Conservation (phyloP, 2,113 vertebrate species). For the Paraplagusia blochii region DNA sequence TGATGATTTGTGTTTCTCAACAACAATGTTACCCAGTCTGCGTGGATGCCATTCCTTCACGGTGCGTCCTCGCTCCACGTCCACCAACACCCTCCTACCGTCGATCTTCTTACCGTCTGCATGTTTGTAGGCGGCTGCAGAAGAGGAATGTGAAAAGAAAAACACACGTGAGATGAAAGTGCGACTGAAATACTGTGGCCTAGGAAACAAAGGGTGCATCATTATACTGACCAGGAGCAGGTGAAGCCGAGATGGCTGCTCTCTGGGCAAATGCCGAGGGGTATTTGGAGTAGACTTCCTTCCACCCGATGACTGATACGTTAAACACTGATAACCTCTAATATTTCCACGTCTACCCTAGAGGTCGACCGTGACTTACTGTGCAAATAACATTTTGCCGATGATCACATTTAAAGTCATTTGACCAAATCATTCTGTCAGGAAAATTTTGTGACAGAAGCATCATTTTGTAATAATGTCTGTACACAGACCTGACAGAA, state of each 20-base stretch:
- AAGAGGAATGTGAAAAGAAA: constrained; percentile 53
- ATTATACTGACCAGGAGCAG: constrained; percentile 77
- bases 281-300: constrained; percentile 68
- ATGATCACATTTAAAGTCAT: not conserved
- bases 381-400: not conserved
- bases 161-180: constrained; percentile 15
- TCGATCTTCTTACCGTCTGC: constrained; percentile 96
- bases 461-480: too few relatives aligned
- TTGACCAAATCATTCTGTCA: too few relatives aligned
- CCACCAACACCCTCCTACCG: constrained; percentile 86
- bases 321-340: constrained; percentile 25
- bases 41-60: constrained; percentile 92
- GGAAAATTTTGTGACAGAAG: too few relatives aligned
- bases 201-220: constrained; percentile 69
- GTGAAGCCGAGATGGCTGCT: constrained; percentile 68
- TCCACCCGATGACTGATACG: constrained; percentile 60
- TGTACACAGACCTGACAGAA: too few relatives aligned
- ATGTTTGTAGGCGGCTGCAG: constrained; percentile 92
- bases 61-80: constrained; percentile 89
- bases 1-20: too few relatives aligned
- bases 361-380: not conserved
- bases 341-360: not conserved
- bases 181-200: constrained; percentile 30
- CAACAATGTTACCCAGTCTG: constrained; percentile 79
- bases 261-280: constrained; percentile 70